Conservation (phyloP, 2,113 vertebrate species). For the Lepus timidus region DNA sequence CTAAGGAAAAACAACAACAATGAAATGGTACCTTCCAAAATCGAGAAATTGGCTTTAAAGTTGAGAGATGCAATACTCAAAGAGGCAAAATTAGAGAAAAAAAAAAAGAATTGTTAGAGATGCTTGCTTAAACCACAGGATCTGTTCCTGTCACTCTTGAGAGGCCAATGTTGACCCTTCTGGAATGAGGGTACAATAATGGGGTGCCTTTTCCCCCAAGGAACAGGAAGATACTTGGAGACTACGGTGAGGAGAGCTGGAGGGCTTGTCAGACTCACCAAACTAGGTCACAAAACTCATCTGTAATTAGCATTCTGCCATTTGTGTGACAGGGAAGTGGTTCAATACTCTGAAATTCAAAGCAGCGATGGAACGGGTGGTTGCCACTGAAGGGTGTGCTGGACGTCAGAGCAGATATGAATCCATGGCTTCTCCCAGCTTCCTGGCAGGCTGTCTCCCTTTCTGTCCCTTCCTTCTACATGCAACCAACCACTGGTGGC, state of each 20-base stretch:
- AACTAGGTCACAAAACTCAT: neutral
- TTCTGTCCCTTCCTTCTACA: neutral
- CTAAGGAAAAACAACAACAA: neutral
- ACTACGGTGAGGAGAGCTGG: neutral
- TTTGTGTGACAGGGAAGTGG: neutral
- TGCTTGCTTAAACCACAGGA: neutral
- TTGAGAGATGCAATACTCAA: neutral
- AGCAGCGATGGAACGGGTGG: neutral
- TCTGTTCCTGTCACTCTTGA: rapidly evolving
- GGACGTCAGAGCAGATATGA: neutral
- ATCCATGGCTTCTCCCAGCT: neutral
- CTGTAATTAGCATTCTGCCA: neutral
- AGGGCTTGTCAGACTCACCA: neutral
- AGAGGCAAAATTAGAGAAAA: neutral
- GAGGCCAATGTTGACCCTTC: neutral
- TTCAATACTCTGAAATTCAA: neutral
- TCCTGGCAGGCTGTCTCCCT: neutral
- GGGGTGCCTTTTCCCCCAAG: neutral
- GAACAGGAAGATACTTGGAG: neutral
- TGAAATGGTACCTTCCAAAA: neutral
- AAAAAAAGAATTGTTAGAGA: neutral
- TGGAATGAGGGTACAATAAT: too few relatives aligned
- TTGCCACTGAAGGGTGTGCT: too few relatives aligned
- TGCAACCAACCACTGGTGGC: neutral
- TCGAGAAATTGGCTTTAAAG: neutral